A percentile compares a stretch with the other conserved stretches of the same genome.
Evolutionary conservation across 2,888 invertebrate species (phyloP).

Genomic region (Drosophila prostipennis): DNA sequence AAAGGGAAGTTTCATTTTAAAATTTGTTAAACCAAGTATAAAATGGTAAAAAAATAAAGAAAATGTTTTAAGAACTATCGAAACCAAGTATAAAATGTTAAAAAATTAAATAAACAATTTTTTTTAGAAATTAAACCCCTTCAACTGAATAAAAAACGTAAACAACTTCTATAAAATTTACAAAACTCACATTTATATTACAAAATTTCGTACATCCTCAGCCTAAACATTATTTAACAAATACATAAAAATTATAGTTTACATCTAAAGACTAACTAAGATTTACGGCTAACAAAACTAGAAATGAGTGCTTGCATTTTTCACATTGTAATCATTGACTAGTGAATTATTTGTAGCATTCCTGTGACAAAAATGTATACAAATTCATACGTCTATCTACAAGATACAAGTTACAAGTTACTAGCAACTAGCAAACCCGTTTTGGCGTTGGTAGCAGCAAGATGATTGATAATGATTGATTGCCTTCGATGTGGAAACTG

Average conservation of each 20-base stretch:
- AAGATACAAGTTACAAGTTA: constrained; percentile 41
- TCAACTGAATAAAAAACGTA: too few species aligned
- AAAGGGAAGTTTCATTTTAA: background rate
- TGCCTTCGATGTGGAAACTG: constrained; percentile 33
- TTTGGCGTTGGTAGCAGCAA: constrained; percentile 69
- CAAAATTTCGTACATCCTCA: constrained; percentile 54
- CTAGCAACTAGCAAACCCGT: constrained; percentile 73
- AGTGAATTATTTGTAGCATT: constrained; percentile 75
- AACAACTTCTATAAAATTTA: background rate
- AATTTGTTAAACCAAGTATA: background rate
- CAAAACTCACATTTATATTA: constrained; percentile 30
- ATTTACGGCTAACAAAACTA: constrained; percentile 37
- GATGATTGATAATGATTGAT: constrained; percentile 39
- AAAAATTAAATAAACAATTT: background rate
- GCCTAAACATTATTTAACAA: constrained; percentile 53
- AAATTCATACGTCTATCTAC: constrained; percentile 53
- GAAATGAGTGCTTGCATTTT: constrained; percentile 80
- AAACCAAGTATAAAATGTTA: too few species aligned
- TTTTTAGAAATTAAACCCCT: too few species aligned
- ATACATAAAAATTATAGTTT: constrained; percentile 23
- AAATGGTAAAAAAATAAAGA: background rate
- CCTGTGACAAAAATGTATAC: constrained; percentile 19
- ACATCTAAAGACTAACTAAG: constrained; percentile 7
- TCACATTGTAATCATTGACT: constrained; percentile 81
- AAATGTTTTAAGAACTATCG: too few species aligned